Conservation (phyloP, 2,888 invertebrate genomes). For the Limnephilus lunatus region DNA sequence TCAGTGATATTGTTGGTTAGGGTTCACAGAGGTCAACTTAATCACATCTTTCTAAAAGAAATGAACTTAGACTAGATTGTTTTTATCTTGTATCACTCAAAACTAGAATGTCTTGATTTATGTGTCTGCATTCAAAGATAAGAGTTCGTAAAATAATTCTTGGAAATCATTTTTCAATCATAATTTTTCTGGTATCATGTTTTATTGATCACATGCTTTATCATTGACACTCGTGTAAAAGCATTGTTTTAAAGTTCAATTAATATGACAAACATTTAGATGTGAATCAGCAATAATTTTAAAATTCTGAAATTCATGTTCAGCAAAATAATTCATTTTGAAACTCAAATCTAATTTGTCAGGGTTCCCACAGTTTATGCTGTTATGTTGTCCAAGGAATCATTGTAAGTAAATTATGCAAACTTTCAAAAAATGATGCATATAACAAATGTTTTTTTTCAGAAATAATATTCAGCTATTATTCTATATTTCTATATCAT, state of each 20-base stretch:
- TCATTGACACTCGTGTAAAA: neutral
- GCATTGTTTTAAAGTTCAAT: neutral
- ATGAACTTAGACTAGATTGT: neutral
- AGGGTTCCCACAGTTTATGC: neutral
- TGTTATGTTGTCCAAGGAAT: neutral
- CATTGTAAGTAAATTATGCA: neutral
- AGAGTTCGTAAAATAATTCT: neutral
- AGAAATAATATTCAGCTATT: neutral
- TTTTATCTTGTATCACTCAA: neutral
- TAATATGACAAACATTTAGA: neutral
- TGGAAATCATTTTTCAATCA: neutral
- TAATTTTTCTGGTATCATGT: neutral
- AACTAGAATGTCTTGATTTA: neutral
- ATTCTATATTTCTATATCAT: neutral
- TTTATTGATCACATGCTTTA: neutral
- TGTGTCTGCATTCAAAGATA: neutral
- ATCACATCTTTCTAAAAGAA: neutral
- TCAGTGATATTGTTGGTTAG: neutral
- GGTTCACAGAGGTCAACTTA: neutral
- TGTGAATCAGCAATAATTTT: neutral
- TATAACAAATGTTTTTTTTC: neutral
- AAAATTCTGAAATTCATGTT: neutral
- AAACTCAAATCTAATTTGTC: neutral
- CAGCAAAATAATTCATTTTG: neutral
- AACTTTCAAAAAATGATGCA: neutral